phyloP scores from a whole-genome alignment of 2,888 invertebrate genomes.

The Trachelus iudaicus region DNA sequence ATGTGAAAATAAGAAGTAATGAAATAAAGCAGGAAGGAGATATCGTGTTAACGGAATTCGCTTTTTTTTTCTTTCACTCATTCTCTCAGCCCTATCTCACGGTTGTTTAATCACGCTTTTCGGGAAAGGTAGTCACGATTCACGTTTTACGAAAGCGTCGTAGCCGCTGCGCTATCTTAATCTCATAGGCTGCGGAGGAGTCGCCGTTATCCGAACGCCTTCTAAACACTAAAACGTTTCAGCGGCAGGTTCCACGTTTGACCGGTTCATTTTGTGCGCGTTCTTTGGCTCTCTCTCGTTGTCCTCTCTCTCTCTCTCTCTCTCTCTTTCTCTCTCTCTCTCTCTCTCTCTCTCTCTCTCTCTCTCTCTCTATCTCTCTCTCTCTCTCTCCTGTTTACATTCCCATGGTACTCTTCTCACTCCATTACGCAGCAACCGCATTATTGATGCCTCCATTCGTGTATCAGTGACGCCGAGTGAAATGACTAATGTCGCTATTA shows the following conservation, averaged over 20 bases:
- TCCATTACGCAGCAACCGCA: slow-evolving; percentile 14
- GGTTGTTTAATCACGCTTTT: slow-evolving; percentile 30
- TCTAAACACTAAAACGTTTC: slow-evolving; percentile 44
- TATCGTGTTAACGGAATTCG: slow-evolving; percentile 32
- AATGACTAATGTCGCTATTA: slow-evolving; percentile 63
- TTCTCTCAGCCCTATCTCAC: slow-evolving; percentile 31
- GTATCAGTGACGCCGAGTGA: slow-evolving; percentile 53
- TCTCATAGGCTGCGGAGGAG: slow-evolving; percentile 18
- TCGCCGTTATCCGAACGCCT: slow-evolving; percentile 34
- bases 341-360: background rate
- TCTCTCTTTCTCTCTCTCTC: slow-evolving; percentile 2
- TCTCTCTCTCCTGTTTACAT: background rate
- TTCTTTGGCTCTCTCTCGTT: background rate
- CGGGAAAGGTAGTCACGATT: background rate
- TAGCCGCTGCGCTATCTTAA: slow-evolving; percentile 36
- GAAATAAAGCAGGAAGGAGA: background rate
- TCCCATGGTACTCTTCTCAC: slow-evolving; percentile 9
- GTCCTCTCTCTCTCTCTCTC: no score
- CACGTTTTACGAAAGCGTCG: background rate
- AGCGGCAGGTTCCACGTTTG: slow-evolving; percentile 19
- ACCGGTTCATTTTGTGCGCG: slow-evolving; percentile 36
- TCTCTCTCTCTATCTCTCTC: background rate
- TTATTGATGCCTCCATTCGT: slow-evolving; percentile 62
- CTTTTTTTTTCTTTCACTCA: background rate
- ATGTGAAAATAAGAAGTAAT: background rate